Conservation (phyloP, 2,797 vertebrate species). For the Picus viridis region DNA sequence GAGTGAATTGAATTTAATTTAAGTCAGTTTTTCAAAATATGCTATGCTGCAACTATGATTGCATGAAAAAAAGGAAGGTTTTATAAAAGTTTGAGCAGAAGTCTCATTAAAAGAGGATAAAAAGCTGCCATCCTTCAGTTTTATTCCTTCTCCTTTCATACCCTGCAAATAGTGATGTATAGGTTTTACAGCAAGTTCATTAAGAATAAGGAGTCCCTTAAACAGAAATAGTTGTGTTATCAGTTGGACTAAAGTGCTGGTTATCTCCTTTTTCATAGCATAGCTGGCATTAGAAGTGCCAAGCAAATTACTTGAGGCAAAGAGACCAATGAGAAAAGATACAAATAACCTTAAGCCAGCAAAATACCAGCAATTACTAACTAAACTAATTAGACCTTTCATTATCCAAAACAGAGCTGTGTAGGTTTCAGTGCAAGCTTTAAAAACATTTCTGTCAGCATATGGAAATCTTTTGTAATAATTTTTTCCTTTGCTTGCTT, state of each 20-base stretch:
- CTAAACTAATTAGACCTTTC: constrained; percentile 61
- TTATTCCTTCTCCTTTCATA: background rate
- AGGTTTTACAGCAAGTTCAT: constrained; percentile 40
- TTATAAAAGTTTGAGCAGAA: constrained; percentile 28
- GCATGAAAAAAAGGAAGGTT: constrained; percentile 47
- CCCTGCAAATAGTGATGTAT: background rate
- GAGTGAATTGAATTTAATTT: constrained; percentile 26
- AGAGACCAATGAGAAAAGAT: constrained; percentile 53
- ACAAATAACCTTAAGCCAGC: constrained; percentile 38
- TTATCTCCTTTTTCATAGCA: constrained; percentile 29
- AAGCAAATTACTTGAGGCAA: constrained; percentile 52
- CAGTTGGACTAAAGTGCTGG: background rate
- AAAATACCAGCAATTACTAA: constrained; percentile 29
- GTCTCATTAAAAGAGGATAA: constrained; percentile 46
- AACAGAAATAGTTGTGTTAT: constrained; percentile 13
- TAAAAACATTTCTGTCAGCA: constrained; percentile 14
- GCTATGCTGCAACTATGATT: constrained; percentile 15
- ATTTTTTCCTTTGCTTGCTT: background rate
- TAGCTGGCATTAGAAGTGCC: background rate
- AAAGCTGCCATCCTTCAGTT: background rate
- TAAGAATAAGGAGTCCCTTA: constrained; percentile 28
- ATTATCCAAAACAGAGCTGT: constrained; percentile 19
- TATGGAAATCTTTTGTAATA: background rate
- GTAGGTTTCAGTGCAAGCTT: background rate
- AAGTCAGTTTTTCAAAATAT: constrained; percentile 32